Evolutionary conservation across 2,797 vertebrate species (phyloP), one percentile per base, ranked within the genome.

Genomic region (Lutjanus campechanus): DNA sequence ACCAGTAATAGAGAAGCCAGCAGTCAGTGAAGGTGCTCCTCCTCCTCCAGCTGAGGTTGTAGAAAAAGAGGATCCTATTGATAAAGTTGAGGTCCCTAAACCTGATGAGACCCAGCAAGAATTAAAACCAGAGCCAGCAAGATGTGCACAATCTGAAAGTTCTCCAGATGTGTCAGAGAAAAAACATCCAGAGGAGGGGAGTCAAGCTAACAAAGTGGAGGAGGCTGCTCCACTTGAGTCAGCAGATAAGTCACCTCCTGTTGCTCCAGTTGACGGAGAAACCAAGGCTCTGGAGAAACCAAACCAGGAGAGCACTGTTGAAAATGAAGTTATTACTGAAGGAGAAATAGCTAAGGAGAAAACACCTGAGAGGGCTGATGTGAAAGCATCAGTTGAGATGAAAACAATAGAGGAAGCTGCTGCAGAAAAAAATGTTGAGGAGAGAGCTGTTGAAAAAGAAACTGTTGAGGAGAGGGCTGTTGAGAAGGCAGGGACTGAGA

Each of bases 241-340:
- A 51, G 59, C 41, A 62, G 49, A 73, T 15, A 54, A 22, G 2
- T 20, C 47, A n/a, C 19, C 41, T 69, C 29, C 66, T 75, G 40
- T 19, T 69, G 62, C 51, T 82, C 69, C 12, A 7, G 10, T 58
- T 75, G 59, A 76, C 50, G 71, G 11, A 73, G 82, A 85, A 75
- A 62, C 25, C 4, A 78, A 70, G 67, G 36, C 5, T 72, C 9
- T 17, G 6, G 47, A 83, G 43, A 77, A 75, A 29, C n/a, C 36
- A 69, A 73, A 69, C 15, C 43, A 81, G 13, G 60, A 75, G 8
- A 81, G 16, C 0, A 8, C 8, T 8, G 15, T 19, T 65, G 63
- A 87, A 53, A 70, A 59, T 56, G 77, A 77, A 19, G 41, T 58
- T 41, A 36, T 17, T 50, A 25, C 36, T 75, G 47, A 73, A 16